These are phyloP conservation scores for Chascanopsetta lugubris DNA, from an alignment of 2,113 vertebrate species.

Conservation along the genomic window DNA sequence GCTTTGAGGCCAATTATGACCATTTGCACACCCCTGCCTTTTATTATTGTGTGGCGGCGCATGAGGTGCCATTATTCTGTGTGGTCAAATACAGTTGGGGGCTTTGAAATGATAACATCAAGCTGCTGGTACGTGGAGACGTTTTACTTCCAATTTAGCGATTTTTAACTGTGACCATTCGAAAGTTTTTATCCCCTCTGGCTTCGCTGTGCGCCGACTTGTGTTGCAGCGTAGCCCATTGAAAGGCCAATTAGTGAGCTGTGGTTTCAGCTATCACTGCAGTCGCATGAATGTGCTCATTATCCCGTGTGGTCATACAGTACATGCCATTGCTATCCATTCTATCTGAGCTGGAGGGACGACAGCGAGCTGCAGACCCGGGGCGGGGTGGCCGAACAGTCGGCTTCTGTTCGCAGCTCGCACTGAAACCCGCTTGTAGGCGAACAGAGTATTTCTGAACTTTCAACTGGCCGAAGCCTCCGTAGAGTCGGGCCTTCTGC, in stretches of 20 bases:
- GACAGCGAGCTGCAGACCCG: constrained; percentile 27
- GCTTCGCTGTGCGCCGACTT: constrained; percentile 24
- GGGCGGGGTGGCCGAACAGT: constrained; percentile 39
- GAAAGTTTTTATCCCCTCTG: neutral
- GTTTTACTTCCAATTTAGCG: constrained; percentile 25
- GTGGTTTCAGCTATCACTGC: constrained; percentile 30
- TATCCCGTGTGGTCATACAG: constrained; percentile 49
- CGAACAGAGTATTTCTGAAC: constrained; percentile 37
- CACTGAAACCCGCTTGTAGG: constrained; percentile 33
- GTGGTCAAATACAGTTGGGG: constrained; percentile 58
- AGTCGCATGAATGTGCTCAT: constrained; percentile 61
- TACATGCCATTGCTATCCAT: constrained; percentile 44
- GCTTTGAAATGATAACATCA: constrained; percentile 59
- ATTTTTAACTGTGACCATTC: neutral
- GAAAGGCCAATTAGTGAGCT: constrained; percentile 59
- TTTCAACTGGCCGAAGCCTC: constrained; percentile 19
- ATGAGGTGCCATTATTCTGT: constrained; percentile 52
- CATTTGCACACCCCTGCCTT: constrained; percentile 49
- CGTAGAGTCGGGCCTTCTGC: constrained; percentile 2
- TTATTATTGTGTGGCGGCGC: constrained; percentile 51
- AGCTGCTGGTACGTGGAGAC: constrained; percentile 20
- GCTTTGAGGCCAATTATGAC: constrained; percentile 74
- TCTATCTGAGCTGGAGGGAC: constrained; percentile 33
- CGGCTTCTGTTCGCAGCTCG: constrained; percentile 45
- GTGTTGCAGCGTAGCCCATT: constrained; percentile 22